Percentiles rank a stretch among this genome's conserved stretches.
Conservation (phyloP, 2,113 vertebrate species). For the Clarias macrocephalus region DNA sequence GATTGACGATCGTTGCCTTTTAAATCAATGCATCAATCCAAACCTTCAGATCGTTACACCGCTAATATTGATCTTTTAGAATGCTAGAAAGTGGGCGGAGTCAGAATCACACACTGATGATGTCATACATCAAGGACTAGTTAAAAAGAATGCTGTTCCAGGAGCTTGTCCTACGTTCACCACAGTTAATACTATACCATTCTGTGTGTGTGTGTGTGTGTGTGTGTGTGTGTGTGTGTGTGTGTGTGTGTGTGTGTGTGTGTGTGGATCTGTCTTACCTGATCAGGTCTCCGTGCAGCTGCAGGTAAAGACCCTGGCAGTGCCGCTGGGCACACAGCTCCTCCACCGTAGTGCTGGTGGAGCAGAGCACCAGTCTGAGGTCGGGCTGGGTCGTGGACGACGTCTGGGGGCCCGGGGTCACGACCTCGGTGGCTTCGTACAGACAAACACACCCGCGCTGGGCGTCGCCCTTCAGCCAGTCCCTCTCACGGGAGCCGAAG, state of each 20-base stretch:
- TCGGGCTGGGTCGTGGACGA: conserved; percentile 75
- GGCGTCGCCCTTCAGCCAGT: conserved; percentile 86
- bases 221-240: conserved; percentile 6
- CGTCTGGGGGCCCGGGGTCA: conserved; percentile 65
- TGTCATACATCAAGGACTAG: neutral
- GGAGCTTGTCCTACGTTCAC: neutral
- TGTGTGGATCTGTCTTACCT: conserved; percentile 73
- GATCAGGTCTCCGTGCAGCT: conserved; percentile 91
- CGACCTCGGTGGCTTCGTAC: conserved; percentile 75
- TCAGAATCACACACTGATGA: neutral
- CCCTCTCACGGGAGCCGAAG: conserved; percentile 86
- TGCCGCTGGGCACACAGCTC: conserved; percentile 86
- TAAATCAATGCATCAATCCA: neutral
- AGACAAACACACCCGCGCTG: conserved; percentile 87
- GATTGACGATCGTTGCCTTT: too few relatives aligned
- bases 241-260: conserved; percentile 1
- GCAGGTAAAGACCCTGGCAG: conserved; percentile 80
- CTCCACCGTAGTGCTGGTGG: conserved; percentile 82
- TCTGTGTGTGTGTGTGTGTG: neutral
- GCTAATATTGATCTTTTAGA: neutral
- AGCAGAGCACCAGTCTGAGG: conserved; percentile 87
- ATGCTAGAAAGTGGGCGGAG: neutral
- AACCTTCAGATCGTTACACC: neutral
- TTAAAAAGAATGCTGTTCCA: neutral
- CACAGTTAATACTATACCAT: neutral